Conservation (phyloP, 2,888 invertebrate genomes). For the Pachycephus smyrnensis region DNA sequence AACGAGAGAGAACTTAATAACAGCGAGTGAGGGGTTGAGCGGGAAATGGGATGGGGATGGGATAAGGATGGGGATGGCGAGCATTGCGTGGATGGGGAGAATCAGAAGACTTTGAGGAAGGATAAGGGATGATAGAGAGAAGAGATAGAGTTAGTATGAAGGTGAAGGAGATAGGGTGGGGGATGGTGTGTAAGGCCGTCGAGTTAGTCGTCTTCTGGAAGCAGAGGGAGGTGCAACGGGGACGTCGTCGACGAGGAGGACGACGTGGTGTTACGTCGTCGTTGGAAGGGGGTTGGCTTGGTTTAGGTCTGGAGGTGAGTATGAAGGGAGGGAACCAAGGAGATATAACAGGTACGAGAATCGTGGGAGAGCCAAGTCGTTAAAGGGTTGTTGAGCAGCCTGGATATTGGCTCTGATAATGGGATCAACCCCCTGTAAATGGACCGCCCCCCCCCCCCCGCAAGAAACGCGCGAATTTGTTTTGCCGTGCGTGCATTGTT, state of each 20-base stretch:
- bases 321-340: constrained; percentile 18
- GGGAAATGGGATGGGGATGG: constrained; percentile 16
- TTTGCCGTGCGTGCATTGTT: not conserved
- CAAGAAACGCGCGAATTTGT: not conserved
- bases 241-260: not conserved
- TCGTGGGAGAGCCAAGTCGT: constrained; percentile 31
- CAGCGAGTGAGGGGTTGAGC: constrained; percentile 14
- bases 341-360: constrained; percentile 7
- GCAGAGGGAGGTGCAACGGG: not conserved
- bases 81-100: not conserved
- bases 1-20: constrained; percentile 18
- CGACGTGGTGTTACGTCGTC: not conserved
- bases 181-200: too few relatives aligned
- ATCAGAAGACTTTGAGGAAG: not conserved
- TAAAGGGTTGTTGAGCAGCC: constrained; percentile 48
- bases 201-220: too few relatives aligned
- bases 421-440: constrained; percentile 37
- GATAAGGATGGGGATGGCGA: not conserved
- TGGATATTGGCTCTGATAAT: constrained; percentile 50
- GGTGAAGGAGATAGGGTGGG: too few relatives aligned
- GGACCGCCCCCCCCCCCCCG: constrained; percentile 23
- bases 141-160: too few relatives aligned
- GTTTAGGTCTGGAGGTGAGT: constrained; percentile 6
- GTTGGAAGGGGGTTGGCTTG: not conserved
- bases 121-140: not conserved